Conservation (phyloP, 1,140 invertebrate species). For the Heliothis subflexa region DNA sequence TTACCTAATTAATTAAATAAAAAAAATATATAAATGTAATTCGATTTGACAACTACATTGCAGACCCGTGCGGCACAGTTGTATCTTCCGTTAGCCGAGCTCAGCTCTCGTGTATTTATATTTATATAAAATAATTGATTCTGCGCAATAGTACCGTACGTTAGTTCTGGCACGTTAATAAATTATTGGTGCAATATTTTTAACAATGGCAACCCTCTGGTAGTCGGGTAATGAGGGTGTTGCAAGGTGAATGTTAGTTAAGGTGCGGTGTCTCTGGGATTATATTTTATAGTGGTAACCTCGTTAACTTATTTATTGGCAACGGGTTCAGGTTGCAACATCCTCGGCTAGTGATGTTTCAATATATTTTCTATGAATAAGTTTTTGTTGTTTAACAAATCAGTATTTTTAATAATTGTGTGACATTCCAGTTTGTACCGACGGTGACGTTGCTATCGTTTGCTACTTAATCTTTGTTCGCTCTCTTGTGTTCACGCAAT, state of each 20-base stretch:
- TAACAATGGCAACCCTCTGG: constrained; percentile 62
- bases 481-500: constrained; percentile 42
- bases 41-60: constrained; percentile 61
- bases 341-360: constrained; percentile 60
- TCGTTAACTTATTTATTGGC: constrained; percentile 59
- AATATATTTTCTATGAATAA: constrained; percentile 73
- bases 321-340: constrained; percentile 68
- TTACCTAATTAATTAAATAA: constrained; percentile 72
- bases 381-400: constrained; percentile 80
- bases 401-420: constrained; percentile 84
- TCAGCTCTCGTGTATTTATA: constrained; percentile 78
- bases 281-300: constrained; percentile 53
- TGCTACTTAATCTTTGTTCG: constrained; percentile 67
- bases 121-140: constrained; percentile 60
- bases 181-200: constrained; percentile 71
- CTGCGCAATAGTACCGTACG: constrained; percentile 46
- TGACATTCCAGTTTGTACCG: constrained; percentile 83
- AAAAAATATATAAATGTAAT: constrained; percentile 53
- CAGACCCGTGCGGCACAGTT: constrained; percentile 54
- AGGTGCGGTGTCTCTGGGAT: constrained; percentile 53
- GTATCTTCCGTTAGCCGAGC: constrained; percentile 60
- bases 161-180: constrained; percentile 61
- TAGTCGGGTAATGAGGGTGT: constrained; percentile 69
- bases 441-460: constrained; percentile 61
- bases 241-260: constrained; percentile 68